phyloP scores from a whole-genome alignment of 2,797 vertebrate genomes.

The Neosilurus mollespiculum region DNA sequence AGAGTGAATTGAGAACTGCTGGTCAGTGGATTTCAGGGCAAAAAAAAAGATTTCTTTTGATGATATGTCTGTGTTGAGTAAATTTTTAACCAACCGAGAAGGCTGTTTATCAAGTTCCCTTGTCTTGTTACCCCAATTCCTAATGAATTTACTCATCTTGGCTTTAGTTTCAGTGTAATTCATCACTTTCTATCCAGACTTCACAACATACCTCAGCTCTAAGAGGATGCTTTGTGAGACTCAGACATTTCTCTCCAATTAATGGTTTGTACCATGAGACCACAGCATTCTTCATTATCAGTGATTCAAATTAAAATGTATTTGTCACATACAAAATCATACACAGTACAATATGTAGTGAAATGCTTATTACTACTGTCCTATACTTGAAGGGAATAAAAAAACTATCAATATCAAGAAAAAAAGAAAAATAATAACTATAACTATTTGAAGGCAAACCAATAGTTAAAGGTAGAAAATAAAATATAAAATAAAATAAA shows the following conservation, averaged over 20 bases:
- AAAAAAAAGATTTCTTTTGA: slow-evolving; percentile 33
- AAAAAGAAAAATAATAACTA: too few relatives aligned
- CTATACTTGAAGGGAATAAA: too few relatives aligned
- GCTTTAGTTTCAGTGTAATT: slow-evolving; percentile 28
- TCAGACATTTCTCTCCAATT: slow-evolving; percentile 26
- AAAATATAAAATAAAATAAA: too few relatives aligned
- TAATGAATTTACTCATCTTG: too few relatives aligned
- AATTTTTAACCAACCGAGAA: slow-evolving; percentile 31
- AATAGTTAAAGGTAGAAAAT: too few relatives aligned
- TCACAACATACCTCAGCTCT: slow-evolving; percentile 17
- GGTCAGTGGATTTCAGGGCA: slow-evolving; percentile 31
- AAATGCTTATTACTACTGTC: too few relatives aligned
- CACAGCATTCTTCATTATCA: slow-evolving; percentile 36
- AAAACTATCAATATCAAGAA: too few relatives aligned
- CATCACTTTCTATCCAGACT: slow-evolving; percentile 31
- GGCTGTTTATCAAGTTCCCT: neutral
- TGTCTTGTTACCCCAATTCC: slow-evolving; percentile 19
- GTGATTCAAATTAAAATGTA: too few relatives aligned
- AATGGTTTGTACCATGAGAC: slow-evolving; percentile 10
- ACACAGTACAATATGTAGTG: too few relatives aligned
- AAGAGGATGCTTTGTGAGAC: slow-evolving; percentile 3
- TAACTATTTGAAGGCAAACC: too few relatives aligned
- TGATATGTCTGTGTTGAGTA: slow-evolving; percentile 32
- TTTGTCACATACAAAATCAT: too few relatives aligned
- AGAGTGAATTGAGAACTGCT: slow-evolving; percentile 40